Base-by-base conservation (phyloP, 2,888 invertebrate species). In the Dyspetes luteomarginatus region DNA sequence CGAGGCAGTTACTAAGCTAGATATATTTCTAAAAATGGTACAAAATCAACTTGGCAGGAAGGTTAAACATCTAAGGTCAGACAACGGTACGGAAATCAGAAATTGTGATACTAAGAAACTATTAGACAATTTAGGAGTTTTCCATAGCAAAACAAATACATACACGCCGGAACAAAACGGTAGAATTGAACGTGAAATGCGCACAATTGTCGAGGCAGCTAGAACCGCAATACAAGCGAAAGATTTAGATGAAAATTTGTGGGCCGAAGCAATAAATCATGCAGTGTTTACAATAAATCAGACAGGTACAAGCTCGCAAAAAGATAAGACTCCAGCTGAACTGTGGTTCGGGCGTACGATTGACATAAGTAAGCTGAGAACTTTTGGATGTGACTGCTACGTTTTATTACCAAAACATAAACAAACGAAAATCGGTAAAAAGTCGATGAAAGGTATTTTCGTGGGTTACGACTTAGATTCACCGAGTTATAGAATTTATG, bases 151-250 rank as follows among this genome's bases (percentile, higher is more conserved):
- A 65, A 78, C 85, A 64, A 82, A 64, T 65, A 75, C 85, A 0
- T 87, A 90, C 60, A 86, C 88, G 36, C 88, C 88, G 17, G 83
- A 90, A 82, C 88, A 90, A 69, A 90, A 89, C 80, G 87, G 88
- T 7, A 36, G 88, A 58, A 87, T 89, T 26, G 88, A 90, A 78
- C 81, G 89, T 60, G 88, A 90, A 83, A 90, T 89, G 87, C 73
- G 89, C 24, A 90, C 88, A 12, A 78, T 90, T 17, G 86, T 88
- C 3, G 89, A 90, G 71, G 81, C 87, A 71, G 86, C 88, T 36
- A 78, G 88, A 62, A 82, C 89, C 19, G 84, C 67, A 3, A 78
- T 88, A 28, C 76, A 83, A 68, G 81, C 79, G 2, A 62, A 48
- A 64, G 22, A 73, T 56, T 50, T 82, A 15, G 55, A 69, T 43